A percentile compares a stretch with the other conserved stretches of the same genome.
These are phyloP conservation scores for Tursiops truncatus DNA, from an alignment of 2,113 vertebrate species.

Conservation along the genomic window DNA sequence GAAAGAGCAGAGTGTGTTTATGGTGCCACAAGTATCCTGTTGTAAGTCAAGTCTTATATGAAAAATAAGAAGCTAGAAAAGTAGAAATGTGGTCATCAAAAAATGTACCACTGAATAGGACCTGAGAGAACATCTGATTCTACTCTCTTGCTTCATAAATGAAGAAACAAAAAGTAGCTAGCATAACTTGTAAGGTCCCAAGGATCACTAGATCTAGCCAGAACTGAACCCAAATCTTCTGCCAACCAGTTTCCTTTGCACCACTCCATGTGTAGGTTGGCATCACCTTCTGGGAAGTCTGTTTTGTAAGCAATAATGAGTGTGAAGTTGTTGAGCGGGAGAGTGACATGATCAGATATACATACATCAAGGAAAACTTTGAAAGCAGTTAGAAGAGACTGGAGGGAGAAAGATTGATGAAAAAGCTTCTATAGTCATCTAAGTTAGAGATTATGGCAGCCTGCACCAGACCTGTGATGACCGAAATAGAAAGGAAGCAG, in stretches of 20 bases:
- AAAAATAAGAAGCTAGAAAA: not conserved
- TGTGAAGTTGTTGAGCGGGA: not conserved
- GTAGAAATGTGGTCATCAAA: not conserved
- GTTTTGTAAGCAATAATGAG: not conserved
- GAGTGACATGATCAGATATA: not conserved
- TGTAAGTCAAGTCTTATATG: not conserved
- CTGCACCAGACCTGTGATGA: not conserved
- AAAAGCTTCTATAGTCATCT: not conserved
- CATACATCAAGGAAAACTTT: not conserved
- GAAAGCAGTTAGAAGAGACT: not conserved
- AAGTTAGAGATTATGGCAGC: not conserved
- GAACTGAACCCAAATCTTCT: not conserved
- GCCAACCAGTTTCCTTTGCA: not conserved
- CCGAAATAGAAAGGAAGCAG: constrained; percentile 22
- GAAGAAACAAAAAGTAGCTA: not conserved
- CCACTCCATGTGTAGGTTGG: not conserved
- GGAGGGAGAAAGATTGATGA: not conserved
- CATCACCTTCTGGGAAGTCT: not conserved
- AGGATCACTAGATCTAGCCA: not conserved
- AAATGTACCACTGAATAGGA: not conserved
- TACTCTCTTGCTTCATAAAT: not conserved
- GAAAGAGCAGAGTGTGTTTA: not conserved
- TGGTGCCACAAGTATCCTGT: not conserved
- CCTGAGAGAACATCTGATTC: not conserved
- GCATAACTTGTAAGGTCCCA: not conserved